Conservation (phyloP, 2,888 invertebrate genomes). For the Melieria picta region DNA sequence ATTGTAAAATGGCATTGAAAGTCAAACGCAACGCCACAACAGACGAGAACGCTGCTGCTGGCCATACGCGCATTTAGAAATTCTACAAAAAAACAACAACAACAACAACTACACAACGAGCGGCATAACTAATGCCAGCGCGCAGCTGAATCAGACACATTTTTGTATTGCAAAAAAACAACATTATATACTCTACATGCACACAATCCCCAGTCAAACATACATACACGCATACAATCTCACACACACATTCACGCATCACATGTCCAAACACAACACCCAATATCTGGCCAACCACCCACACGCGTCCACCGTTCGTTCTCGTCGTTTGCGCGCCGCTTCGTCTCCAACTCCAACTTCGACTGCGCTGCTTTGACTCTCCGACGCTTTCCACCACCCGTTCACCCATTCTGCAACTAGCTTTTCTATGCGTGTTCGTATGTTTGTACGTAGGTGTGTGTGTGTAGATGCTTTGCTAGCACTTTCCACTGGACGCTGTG, state of each 20-base stretch:
- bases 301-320: no score
- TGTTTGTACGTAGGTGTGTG: no score
- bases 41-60: neutral
- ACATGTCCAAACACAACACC: neutral
- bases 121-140: conserved; percentile 24
- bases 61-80: neutral
- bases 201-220: conserved; percentile 10
- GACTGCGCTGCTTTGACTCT: no score
- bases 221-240: conserved; percentile 17
- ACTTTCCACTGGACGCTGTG: no score
- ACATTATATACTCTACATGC: conserved; percentile 22
- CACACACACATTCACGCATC: conserved; percentile 20
- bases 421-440: no score
- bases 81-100: conserved; percentile 5
- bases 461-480: no score
- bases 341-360: no score
- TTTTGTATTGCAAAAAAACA: conserved; percentile 16
- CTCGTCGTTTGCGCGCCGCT: no score
- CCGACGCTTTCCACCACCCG: no score
- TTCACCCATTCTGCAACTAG: no score
- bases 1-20: conserved; percentile 37
- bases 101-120: conserved; percentile 2
- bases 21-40: conserved; percentile 13
- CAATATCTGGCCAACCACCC: no score
- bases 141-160: conserved; percentile 26